Base-by-base conservation (phyloP, 2,888 invertebrate genomes). In the Orthonevra nobilis region DNA sequence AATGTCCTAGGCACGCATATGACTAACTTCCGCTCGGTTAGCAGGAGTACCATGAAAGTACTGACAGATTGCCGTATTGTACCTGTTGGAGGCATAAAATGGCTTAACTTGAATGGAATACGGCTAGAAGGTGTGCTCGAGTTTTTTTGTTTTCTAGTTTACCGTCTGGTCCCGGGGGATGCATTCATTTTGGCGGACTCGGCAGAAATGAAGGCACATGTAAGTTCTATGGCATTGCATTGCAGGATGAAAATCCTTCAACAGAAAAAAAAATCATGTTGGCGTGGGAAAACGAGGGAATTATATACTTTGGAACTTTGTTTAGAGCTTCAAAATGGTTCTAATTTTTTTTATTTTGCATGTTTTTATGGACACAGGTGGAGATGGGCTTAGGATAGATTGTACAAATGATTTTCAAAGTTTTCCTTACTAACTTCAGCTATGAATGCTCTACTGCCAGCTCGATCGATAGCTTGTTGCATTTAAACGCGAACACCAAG, bases 1-100 rank as follows among this genome's bases (percentile, higher is more conserved):
- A 79, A 68, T 79, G 79, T 79, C 73, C 73, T 50, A 30, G 61
- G 19, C 52, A 68, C 72, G 77, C 77, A 79, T 42, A 66, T 52
- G 58, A 64, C 63, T 63, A 54, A 54, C 68, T 79, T 73, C 61
- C 73, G 68, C 66, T 73, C 34, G 58, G 63, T 30, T 72, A 32
- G 46, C 19, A 40, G 38, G 1, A 58, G 26, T 26, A 10, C 10
- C 30, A 56, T 17, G 36, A 2, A 20, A 50, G 20, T 48, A 32
- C 58, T 58, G 69, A 69, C 58, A 69, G 69, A 58, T 69, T 69
- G 50, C 42, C 20, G 50, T 60, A 42, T 12, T 30, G 70, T 52
- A 70, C 70, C 61, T 70, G 70, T 70, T 70, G 48, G 30, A 20
- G 42, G 36, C 50, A 36, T 38, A 12, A 10, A 44, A 46, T 34